Evolutionary conservation across 1,140 invertebrate species (phyloP), one percentile per base, ranked within the genome.

Genomic region (Heliconius congener): DNA sequence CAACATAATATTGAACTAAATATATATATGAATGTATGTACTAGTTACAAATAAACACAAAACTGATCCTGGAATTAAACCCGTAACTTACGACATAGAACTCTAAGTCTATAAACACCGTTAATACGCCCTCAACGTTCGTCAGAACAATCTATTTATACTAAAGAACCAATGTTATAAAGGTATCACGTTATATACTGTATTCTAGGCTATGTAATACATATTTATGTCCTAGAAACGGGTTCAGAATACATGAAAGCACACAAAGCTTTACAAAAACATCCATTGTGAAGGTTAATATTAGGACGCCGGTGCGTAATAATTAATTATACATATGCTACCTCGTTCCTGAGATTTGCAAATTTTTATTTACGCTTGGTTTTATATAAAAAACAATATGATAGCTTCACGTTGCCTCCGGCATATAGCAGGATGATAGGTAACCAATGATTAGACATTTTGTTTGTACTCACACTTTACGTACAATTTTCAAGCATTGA

Each of bases 181-280:
- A 13, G 27, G 23, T 27, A 27, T 66, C 60, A 66, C 60, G 60
- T 66, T 66, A 66, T 66, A 30, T 66, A 66, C 27, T 18, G 60
- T 66, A 66, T 66, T 66, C 60, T 66, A 66, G 23, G 60, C 27
- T 66, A 66, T 66, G 27, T 66, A 66, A 66, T 30, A 66, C 60
- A 66, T 66, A 66, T 66, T 66, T 66, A 66, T 66, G 60, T 66
- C 60, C 60, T 66, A 30, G 60, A 66, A 66, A 66, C 60, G 9
- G 27, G 23, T 30, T 30, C 60, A 3, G 60, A 57, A 66, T 66
- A 66, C 60, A 66, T 30, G 60, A 60, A 60, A 66, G 60, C 60
- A 30, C 13, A 66, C 23, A 66, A 66, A 13, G 60, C 60, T 27
- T 30, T 66, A 66, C 60, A 66, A 30, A 66, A 66, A 66, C 23